phyloP scores from a whole-genome alignment of 2,113 vertebrate species.

The Candoia aspera region DNA sequence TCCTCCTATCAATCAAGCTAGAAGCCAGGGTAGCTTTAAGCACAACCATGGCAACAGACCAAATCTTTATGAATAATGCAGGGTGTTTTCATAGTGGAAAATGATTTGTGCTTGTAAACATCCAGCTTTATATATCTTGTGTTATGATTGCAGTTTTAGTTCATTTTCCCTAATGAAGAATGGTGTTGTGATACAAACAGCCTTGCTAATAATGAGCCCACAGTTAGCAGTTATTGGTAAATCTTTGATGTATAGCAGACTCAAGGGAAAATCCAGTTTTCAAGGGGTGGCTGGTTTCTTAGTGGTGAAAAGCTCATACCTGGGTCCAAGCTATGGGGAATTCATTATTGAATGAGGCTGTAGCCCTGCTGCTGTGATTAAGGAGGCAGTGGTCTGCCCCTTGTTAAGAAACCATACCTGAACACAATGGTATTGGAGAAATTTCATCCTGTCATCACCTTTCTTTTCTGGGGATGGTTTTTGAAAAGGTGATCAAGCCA shows the following conservation, averaged over 20 bases:
- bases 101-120: slow-evolving; percentile 38
- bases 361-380: not conserved
- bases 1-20: not conserved
- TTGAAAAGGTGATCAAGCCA: not conserved
- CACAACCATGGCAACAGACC: not conserved
- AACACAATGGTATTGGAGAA: not conserved
- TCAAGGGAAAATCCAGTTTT: slow-evolving; percentile 1
- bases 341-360: not conserved
- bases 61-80: slow-evolving; percentile 12
- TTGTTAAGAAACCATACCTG: not conserved
- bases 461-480: not conserved
- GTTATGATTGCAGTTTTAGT: slow-evolving; percentile 47
- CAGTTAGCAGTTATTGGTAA: slow-evolving; percentile 24
- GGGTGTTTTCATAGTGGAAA: not conserved
- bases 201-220: slow-evolving; percentile 26
- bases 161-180: slow-evolving; percentile 57
- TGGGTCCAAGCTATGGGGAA: not conserved
- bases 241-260: slow-evolving; percentile 1
- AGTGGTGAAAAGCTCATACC: not conserved
- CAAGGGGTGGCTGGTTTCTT: not conserved
- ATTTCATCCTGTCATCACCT: not conserved
- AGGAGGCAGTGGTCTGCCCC: not conserved
- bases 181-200: slow-evolving; percentile 59
- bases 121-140: slow-evolving; percentile 20
- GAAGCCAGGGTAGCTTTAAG: not conserved